Evolutionary conservation across 2,797 vertebrate genomes (phyloP), one percentile per base, ranked within the genome.

Genomic region (Hirundo rustica): DNA sequence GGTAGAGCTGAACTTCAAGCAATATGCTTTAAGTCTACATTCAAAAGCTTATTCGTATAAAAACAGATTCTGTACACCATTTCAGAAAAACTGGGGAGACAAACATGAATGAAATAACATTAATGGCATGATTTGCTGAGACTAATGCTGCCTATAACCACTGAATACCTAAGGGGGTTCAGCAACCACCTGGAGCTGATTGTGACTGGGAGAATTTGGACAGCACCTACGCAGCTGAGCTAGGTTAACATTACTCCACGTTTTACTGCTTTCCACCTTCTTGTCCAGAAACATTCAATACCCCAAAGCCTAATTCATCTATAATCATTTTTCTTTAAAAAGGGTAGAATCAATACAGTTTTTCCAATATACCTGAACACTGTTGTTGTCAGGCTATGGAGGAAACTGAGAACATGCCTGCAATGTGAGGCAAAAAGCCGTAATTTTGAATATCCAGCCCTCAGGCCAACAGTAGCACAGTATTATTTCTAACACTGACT

Each of bases 371-470:
- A 75, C 64, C 55, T 60, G 66, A 89, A 81, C 30, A 25, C 9
- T 55, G 42, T 9, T 89, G 44, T 65, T 61, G 54, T 18, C 38
- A 48, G 95, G 71, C 38, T 34, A 25, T 44, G 51, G 54, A 48
- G 72, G 75, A 88, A 91, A 73, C 11, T 4, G 27, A 83, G 45
- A 88, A 81, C 1, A 4, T 48, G 89, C 79, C 89, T 72, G 89
- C 95, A 94, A 74, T 93, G 53, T 93, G 92, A 96, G 93, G 82
- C 89, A 96, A 81, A 87, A 80, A 75, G 60, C 89, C 26, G 5
- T 51, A 47, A 32, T 58, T 89, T 60, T 72, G 58, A 70, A 47
- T 73, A 92, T 21, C 55, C 71, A 82, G 53, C 42, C 61, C 57
- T 58, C 27, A 38, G 64, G 55, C 67, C 71, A 91, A 60, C 38